These are phyloP conservation scores for Drosophila bocki DNA, from an alignment of 1,140 invertebrate species.

Conservation along the genomic window DNA sequence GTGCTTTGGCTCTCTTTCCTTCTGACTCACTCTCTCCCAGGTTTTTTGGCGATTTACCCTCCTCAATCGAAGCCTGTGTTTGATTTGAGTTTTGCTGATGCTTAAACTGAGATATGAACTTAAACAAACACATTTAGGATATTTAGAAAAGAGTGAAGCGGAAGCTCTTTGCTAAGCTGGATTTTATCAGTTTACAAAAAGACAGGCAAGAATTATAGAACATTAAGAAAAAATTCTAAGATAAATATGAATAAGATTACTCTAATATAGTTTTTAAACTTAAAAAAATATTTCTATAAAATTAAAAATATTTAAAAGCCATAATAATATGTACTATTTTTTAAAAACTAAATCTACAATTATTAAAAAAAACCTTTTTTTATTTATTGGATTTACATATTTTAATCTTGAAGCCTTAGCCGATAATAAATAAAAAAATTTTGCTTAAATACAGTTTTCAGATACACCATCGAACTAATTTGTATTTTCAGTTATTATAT, in stretches of 20 bases:
- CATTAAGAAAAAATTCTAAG: neutral
- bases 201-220: neutral
- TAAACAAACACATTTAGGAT: conserved; percentile 4
- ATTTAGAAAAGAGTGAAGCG: conserved; percentile 1
- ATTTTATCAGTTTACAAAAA: neutral
- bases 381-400: no score
- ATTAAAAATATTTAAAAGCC: neutral
- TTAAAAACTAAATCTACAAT: no score
- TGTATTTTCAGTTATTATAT: no score
- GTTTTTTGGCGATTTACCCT: neutral
- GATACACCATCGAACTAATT: no score
- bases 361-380: no score
- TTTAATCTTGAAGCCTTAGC: no score
- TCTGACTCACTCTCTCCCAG: neutral
- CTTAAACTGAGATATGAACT: conserved; percentile 10
- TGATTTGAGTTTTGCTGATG: conserved; percentile 26
- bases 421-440: no score
- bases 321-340: no score
- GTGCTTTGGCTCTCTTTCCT: neutral
- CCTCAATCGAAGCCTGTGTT: conserved; percentile 1
- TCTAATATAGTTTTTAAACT: no score
- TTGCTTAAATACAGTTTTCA: no score
- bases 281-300: neutral
- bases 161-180: conserved; percentile 2
- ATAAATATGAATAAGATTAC: neutral